Evolutionary conservation across 2,113 vertebrate species (phyloP).

Genomic region (Chaetops frenatus): DNA sequence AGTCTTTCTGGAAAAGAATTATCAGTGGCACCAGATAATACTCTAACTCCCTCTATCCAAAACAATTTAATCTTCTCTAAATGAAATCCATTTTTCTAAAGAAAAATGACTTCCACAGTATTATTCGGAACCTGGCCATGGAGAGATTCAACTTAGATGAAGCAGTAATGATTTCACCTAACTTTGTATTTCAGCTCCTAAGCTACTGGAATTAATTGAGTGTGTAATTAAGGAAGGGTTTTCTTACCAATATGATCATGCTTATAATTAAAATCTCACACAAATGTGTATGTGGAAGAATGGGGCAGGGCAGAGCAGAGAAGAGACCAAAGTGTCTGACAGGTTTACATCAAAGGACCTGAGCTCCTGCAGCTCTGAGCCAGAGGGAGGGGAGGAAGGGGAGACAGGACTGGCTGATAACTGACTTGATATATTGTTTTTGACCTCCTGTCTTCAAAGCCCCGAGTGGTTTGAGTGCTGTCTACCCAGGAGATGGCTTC

Average conservation of each 20-base stretch:
- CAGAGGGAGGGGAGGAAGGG: conserved; percentile 45
- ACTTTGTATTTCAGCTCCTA: conserved; percentile 1
- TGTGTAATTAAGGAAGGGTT: conserved; percentile 52
- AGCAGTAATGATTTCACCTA: conserved; percentile 31
- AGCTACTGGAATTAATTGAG: conserved; percentile 51
- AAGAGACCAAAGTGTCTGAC: conserved; percentile 21
- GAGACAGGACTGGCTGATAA: conserved; percentile 17
- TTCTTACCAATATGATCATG: conserved; percentile 46
- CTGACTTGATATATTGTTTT: conserved; percentile 7
- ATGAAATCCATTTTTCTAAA: conserved; percentile 25
- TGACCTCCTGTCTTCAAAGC: conserved; percentile 46
- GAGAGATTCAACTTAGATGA: conserved; percentile 15
- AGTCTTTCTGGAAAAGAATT: background rate
- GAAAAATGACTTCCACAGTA: background rate
- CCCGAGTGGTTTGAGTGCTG: background rate
- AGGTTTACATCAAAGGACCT: conserved; percentile 53
- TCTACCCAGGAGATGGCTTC: background rate
- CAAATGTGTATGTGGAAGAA: conserved; percentile 10
- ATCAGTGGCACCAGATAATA: background rate
- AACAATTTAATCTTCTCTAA: conserved; percentile 35
- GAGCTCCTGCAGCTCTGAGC: conserved; percentile 1
- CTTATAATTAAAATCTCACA: conserved; percentile 59
- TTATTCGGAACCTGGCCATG: background rate
- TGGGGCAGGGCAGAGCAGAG: conserved; percentile 6
- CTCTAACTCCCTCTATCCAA: background rate